phyloP scores from a whole-genome alignment of 1,140 invertebrate species.

The Procambarus virginalis region DNA sequence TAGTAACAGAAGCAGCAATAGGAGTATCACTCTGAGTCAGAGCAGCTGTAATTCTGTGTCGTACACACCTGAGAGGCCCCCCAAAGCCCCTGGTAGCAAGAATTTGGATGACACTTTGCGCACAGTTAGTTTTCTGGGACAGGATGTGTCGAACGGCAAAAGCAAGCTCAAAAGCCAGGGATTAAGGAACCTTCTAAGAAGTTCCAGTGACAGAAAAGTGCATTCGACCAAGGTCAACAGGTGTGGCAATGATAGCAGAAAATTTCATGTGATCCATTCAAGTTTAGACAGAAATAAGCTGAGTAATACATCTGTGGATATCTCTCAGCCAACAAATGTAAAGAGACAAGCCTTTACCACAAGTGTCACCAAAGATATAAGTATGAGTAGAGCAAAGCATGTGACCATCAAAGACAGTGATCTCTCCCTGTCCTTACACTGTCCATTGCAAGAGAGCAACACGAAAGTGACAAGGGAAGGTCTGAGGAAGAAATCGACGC shows the following conservation, averaged over 20 bases:
- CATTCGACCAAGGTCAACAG: too few relatives aligned
- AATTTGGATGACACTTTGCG: not conserved
- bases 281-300: too few relatives aligned
- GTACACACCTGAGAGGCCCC: not conserved
- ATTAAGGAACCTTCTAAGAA: constrained; percentile 4
- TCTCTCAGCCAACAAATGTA: too few relatives aligned
- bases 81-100: not conserved
- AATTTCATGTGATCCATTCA: too few relatives aligned
- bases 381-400: too few relatives aligned
- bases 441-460: not conserved
- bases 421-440: not conserved
- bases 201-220: not conserved
- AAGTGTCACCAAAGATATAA: too few relatives aligned
- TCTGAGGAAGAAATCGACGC: not conserved
- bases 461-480: not conserved
- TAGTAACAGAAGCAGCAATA: constrained; percentile 19
- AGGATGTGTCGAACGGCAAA: not conserved
- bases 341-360: too few relatives aligned
- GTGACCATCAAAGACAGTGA: not conserved
- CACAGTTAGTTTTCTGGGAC: not conserved
- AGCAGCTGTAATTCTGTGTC: constrained; percentile 34
- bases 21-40: constrained; percentile 4
- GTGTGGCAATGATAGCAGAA: too few relatives aligned
- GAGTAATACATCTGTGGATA: too few relatives aligned
- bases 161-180: not conserved